Evolutionary conservation across 2,797 vertebrate species (phyloP).

Genomic region (Lithobates sylvaticus): DNA sequence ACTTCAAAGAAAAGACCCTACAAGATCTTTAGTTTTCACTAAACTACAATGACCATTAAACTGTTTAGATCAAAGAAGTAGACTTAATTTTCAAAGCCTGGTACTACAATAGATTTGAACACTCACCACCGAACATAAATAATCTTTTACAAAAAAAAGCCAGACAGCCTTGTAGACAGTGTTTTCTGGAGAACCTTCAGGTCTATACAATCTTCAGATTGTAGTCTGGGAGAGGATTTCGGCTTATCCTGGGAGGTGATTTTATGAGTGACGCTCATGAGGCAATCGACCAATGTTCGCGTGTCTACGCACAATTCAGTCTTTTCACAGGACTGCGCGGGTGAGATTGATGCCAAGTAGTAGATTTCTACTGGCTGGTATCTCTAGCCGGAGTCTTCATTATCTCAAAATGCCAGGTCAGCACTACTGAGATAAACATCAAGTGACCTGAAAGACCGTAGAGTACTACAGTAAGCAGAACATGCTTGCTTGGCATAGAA

Average conservation of each 20-base stretch:
- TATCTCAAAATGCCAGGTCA: not conserved
- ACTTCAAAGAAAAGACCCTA: not conserved
- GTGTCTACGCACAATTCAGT: not conserved
- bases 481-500: not conserved
- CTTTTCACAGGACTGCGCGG: not conserved
- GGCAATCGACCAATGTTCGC: constrained; percentile 12
- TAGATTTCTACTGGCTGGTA: constrained; percentile 6
- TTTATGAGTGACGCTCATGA: not conserved
- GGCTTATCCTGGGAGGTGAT: not conserved
- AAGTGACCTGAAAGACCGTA: constrained; percentile 6
- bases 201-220: not conserved
- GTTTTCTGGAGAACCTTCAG: not conserved
- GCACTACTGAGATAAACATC: constrained; percentile 9
- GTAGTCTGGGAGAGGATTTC: not conserved
- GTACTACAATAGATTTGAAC: not conserved
- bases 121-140: constrained; percentile 12
- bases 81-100: no score
- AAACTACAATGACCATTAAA: no score
- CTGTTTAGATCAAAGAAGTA: no score
- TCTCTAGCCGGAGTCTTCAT: not conserved
- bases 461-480: not conserved
- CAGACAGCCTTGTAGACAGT: not conserved
- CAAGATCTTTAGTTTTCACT: not conserved
- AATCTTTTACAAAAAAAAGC: not conserved
- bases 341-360: not conserved